Percentiles rank a stretch among this genome's conserved stretches.
These are phyloP conservation scores for Odontesthes bonariensis DNA, from an alignment of 2,113 vertebrate genomes.

Conservation along the genomic window DNA sequence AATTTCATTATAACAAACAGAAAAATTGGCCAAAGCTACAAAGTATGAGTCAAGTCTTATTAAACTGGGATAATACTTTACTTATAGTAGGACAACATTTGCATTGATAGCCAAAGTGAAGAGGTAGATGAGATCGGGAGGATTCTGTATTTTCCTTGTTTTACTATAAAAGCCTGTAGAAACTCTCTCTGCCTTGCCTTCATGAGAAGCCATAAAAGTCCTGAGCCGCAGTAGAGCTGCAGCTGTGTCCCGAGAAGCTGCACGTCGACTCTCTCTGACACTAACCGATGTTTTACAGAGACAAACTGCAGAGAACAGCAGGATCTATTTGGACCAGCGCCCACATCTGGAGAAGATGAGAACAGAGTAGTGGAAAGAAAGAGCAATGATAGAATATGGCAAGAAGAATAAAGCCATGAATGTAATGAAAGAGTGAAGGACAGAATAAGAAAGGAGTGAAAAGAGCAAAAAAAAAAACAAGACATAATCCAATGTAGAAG, in stretches of 20 bases:
- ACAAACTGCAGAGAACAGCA: slow-evolving; percentile 61
- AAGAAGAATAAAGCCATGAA: slow-evolving; percentile 6
- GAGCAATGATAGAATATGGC: slow-evolving; percentile 1
- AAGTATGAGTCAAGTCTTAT: background rate
- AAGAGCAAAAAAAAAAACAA: background rate
- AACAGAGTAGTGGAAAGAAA: slow-evolving; percentile 26
- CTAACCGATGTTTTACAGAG: slow-evolving; percentile 67
- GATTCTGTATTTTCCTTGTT: slow-evolving; percentile 51
- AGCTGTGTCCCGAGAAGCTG: slow-evolving; percentile 50
- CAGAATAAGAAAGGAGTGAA: slow-evolving; percentile 6
- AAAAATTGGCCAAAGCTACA: slow-evolving; percentile 4
- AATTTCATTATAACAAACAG: background rate
- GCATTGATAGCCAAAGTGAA: slow-evolving; percentile 17
- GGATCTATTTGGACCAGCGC: slow-evolving; percentile 55
- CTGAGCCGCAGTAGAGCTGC: slow-evolving; percentile 34
- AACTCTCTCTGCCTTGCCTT: slow-evolving; percentile 30
- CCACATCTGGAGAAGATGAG: slow-evolving; percentile 67
- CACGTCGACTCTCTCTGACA: slow-evolving; percentile 49
- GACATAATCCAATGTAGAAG: background rate
- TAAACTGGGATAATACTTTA: slow-evolving; percentile 5
- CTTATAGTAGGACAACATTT: background rate
- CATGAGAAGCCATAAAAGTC: slow-evolving; percentile 55
- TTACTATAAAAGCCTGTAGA: slow-evolving; percentile 41
- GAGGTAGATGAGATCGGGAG: slow-evolving; percentile 34
- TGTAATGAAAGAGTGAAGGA: slow-evolving; percentile 6